A percentile compares a stretch with the other conserved stretches of the same genome.
Evolutionary conservation across 1,140 invertebrate species (phyloP).

Genomic region (Zaprionus capensis): DNA sequence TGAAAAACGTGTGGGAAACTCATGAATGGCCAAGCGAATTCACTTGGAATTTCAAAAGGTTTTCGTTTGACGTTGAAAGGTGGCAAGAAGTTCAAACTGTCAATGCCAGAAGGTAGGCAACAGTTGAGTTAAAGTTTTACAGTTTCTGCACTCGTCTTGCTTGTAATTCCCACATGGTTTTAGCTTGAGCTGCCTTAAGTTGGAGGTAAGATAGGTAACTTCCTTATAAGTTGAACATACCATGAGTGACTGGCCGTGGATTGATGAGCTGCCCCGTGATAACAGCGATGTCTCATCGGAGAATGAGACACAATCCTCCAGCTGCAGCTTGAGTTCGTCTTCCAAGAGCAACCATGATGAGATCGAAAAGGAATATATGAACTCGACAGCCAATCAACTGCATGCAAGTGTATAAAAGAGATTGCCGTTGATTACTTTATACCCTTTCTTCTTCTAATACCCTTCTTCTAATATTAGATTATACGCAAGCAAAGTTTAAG

Average conservation of each 20-base stretch:
- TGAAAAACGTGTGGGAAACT: conserved; percentile 19
- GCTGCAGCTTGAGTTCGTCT: conserved; percentile 39
- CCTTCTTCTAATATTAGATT: conserved; percentile 20
- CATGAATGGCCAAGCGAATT: conserved; percentile 9
- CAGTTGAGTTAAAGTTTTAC: neutral
- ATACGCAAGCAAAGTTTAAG: conserved; percentile 34
- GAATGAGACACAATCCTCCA: conserved; percentile 19
- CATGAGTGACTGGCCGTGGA: neutral
- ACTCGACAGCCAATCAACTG: conserved; percentile 2
- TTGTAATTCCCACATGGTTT: conserved; percentile 24
- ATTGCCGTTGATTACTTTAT: neutral
- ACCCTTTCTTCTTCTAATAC: no score
- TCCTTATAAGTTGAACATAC: neutral
- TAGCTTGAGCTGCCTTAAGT: neutral
- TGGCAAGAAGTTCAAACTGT: neutral
- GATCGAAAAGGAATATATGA: conserved; percentile 31
- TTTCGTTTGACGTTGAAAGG: neutral
- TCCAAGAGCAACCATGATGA: conserved; percentile 22
- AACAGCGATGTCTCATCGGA: conserved; percentile 47
- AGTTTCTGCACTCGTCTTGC: neutral
- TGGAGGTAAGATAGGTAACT: neutral
- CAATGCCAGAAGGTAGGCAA: conserved; percentile 15
- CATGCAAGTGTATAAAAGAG: conserved; percentile 30
- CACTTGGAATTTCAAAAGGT: conserved; percentile 19
- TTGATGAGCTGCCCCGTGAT: conserved; percentile 30